Base-by-base conservation (phyloP, 2,113 vertebrate genomes). In the Lutjanus erythropterus region DNA sequence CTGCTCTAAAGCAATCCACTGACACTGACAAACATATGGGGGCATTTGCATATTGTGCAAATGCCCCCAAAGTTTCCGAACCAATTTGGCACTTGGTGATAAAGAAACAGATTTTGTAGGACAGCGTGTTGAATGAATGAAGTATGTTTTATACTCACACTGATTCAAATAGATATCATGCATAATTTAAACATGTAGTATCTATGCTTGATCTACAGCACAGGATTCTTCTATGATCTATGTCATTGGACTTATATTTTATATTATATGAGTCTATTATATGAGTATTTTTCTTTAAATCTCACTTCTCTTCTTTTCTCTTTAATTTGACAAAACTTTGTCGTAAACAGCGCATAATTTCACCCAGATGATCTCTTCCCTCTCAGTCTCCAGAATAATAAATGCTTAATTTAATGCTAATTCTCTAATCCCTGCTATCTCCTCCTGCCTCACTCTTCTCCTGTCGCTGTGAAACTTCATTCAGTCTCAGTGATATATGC, bases 281-380 rank as follows among this genome's bases (percentile, higher is more conserved):
- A n/a, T n/a, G n/a, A n/a, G n/a, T n/a, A n/a, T n/a, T n/a, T n/a
- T 29, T 29, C 21, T 1, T 9, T 39, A 0, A 6, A 1, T 53
- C 19, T 21, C 33, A 44, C 6, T 44, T 18, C 27, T 46, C 19
- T 6, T 16, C 8, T 12, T 73, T 52, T 42, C 3, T 70, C 35
- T 12, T 5, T 46, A 55, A 42, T 53, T 78, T 52, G 41, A 44
- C 6, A 27, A 33, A 56, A 84, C 21, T 67, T 56, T 64, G 35
- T 60, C 10, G 67, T 62, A 82, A 89, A 71, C 76, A 60, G 73
- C 49, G 68, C 42, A 73, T n/a, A 23, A 70, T 25, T 33, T 77
- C 42, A 25, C 37, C 49, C 10, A 49, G 59, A 69, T 39, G 9
- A 65, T 71, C 39, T 47, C 46, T 66, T 12, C 46, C 25, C 41